These are phyloP conservation scores for Tetrao urogallus DNA, from an alignment of 2,113 vertebrate genomes.

Conservation along the genomic window DNA sequence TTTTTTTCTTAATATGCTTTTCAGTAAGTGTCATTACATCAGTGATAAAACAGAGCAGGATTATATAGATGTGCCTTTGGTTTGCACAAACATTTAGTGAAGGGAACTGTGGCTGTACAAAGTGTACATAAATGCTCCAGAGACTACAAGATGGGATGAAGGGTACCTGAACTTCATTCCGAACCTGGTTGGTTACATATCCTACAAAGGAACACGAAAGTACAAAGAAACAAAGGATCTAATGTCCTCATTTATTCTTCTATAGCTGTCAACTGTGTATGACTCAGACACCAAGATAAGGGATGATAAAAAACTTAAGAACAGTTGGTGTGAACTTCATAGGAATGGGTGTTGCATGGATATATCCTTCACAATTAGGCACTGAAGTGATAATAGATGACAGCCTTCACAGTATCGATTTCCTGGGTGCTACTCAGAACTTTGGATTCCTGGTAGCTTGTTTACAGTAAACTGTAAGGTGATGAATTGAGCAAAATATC, in stretches of 20 bases:
- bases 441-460: neutral
- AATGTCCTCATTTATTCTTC: neutral
- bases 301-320: neutral
- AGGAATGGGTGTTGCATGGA: neutral
- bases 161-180: neutral
- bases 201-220: neutral
- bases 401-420: neutral
- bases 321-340: neutral
- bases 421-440: neutral
- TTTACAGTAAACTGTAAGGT: neutral
- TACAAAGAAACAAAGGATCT: neutral
- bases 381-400: neutral
- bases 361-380: neutral
- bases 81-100: neutral
- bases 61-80: neutral
- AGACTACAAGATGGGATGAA: neutral
- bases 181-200: neutral
- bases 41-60: neutral
- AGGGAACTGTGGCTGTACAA: accelerated
- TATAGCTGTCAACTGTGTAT: neutral
- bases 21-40: neutral
- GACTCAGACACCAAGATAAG: neutral
- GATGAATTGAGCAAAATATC: neutral
- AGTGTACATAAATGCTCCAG: neutral
- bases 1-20: neutral